Base-by-base conservation (phyloP, 2,113 vertebrate species). In the Lathamus discolor region DNA sequence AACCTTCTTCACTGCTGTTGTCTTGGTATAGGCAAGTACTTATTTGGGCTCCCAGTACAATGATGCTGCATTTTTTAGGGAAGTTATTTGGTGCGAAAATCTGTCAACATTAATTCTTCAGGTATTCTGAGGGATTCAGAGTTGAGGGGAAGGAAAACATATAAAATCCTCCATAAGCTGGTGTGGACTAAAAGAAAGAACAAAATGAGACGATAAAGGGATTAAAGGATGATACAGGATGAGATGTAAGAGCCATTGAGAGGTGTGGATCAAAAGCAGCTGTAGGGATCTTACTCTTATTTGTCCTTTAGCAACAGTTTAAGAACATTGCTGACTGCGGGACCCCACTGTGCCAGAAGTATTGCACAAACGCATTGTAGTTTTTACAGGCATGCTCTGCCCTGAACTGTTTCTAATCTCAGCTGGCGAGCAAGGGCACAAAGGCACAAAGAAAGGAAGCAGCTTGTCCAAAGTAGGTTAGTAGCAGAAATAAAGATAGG, bases 381-480 rank as follows among this genome's bases (percentile, higher is more conserved):
- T 78, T 93, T 94, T 94, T 93, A 92, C 80, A 91, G 93, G 44
- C 92, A 44, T 66, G 69, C 52, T 92, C 84, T 96, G 81, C 83
- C 57, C 77, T 93, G 86, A 52, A 61, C 69, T 0, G 0, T 89
- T 95, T 95, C 93, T 95, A 92, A 82, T 93, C 93, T 91, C 95
- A 91, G 94, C 17, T 94, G 95, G 91, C 93, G 91, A 96, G 83
- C 86, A 93, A 95, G 86, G 89, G 77, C 93, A 95, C 66, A 93
- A 73, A 92, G 74, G 78, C 94, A 92, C 93, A 91, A 59, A 77
- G 92, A 92, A 85, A 91, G 69, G 84, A 89, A 95, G 84, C 86
- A 95, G 93, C 89, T 95, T 95, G 94, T 67, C 74, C 83, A 85
- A 95, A 96, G 95, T 96, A 96, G 95, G 96, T 96, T 96, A 97